A percentile compares a stretch with the other conserved stretches of the same genome.
Conservation (phyloP, 2,797 vertebrate genomes). For the Champsocephalus gunnari region DNA sequence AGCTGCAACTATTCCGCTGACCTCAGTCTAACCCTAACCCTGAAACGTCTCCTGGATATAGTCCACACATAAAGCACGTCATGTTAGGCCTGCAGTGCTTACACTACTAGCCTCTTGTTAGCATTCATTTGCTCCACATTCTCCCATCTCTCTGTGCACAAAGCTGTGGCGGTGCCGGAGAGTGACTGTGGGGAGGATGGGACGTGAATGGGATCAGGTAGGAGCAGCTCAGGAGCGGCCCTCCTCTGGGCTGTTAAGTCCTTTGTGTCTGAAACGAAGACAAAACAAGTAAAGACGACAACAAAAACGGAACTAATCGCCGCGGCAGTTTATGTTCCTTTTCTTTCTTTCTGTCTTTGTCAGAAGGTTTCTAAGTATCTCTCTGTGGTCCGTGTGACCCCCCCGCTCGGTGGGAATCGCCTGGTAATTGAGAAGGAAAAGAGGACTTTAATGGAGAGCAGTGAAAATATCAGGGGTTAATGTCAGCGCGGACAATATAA, state of each 20-base stretch:
- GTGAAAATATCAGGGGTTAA: constrained; percentile 82
- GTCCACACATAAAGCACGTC: constrained; percentile 39
- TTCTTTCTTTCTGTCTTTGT: constrained; percentile 56
- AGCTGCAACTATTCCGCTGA: constrained; percentile 72
- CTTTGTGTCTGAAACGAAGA: constrained; percentile 48
- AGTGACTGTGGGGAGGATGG: constrained; percentile 46
- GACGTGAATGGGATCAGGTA: constrained; percentile 58
- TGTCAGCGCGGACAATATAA: constrained; percentile 82
- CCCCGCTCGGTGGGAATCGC: constrained; percentile 70
- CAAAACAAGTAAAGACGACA: constrained; percentile 58
- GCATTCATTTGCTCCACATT: constrained; percentile 47
- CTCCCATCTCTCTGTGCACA: constrained; percentile 50
- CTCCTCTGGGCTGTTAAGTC: constrained; percentile 39
- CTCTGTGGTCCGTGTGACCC: constrained; percentile 62
- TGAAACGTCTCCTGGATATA: constrained; percentile 48
- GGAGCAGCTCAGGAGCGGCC: constrained; percentile 51
- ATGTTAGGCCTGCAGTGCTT: constrained; percentile 35
- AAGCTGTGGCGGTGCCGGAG: constrained; percentile 54
- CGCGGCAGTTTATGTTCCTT: constrained; percentile 59
- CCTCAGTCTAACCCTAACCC: constrained; percentile 73
- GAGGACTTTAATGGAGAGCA: constrained; percentile 79
- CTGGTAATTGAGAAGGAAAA: constrained; percentile 75
- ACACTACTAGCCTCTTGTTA: constrained; percentile 40
- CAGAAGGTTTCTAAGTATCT: constrained; percentile 52
- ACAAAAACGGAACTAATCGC: constrained; percentile 70